phyloP scores from a whole-genome alignment of 2,797 vertebrate genomes.

The Chaetodon trifasciatus region DNA sequence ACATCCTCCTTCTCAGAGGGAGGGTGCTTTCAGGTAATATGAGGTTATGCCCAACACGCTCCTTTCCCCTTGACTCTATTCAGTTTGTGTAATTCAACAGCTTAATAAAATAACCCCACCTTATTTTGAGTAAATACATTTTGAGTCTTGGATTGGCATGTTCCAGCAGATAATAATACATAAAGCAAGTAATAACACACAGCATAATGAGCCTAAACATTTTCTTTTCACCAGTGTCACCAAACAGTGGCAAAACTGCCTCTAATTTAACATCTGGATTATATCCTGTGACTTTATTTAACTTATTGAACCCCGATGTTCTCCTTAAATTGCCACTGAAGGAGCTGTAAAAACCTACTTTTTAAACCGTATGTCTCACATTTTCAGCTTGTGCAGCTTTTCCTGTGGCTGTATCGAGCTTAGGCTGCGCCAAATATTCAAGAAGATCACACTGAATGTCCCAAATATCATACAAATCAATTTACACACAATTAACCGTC shows the following conservation, averaged over 20 bases:
- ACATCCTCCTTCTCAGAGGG: slow-evolving; percentile 47
- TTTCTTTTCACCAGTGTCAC: not conserved
- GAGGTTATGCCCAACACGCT: slow-evolving; percentile 25
- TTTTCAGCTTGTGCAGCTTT: not conserved
- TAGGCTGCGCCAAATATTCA: not conserved
- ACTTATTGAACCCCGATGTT: not conserved
- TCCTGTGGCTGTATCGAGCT: not conserved
- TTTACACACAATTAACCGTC: not conserved
- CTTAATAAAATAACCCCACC: slow-evolving; percentile 17
- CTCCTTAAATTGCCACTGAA: not conserved
- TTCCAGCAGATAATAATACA: not conserved
- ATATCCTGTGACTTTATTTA: not conserved
- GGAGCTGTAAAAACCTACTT: not conserved
- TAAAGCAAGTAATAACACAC: not conserved
- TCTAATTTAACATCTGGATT: slow-evolving; percentile 1
- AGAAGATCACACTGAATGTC: not conserved
- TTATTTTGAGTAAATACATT: slow-evolving; percentile 16
- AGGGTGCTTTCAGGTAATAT: slow-evolving; percentile 48
- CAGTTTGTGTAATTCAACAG: slow-evolving; percentile 5
- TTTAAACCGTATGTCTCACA: not conserved
- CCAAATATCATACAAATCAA: not conserved
- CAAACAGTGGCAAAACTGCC: not conserved
- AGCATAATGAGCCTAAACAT: not conserved
- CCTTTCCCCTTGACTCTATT: slow-evolving; percentile 39
- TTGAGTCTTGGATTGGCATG: not conserved